Conservation (phyloP, 1,140 invertebrate species). For the Ptiloglossa arizonensis region DNA sequence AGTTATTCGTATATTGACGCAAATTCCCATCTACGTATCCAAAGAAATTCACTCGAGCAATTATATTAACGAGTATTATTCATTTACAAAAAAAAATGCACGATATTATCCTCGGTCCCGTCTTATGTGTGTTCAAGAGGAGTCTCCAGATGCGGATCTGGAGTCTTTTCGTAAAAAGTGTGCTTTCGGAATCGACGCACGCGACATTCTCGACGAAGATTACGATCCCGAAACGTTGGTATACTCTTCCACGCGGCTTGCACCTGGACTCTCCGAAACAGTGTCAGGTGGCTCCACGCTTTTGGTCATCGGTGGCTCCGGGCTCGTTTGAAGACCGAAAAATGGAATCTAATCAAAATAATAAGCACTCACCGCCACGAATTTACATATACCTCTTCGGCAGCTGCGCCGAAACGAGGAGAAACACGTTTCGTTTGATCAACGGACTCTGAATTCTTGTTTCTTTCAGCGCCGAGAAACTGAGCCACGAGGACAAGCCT, state of each 20-base stretch:
- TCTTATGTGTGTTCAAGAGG: too few relatives aligned
- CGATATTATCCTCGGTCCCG: too few relatives aligned
- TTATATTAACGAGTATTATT: too few relatives aligned
- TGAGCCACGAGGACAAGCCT: neutral
- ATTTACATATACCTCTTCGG: neutral
- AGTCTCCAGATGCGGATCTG: too few relatives aligned
- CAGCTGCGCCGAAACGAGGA: neutral
- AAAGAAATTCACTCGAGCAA: too few relatives aligned
- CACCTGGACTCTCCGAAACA: neutral
- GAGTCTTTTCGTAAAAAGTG: too few relatives aligned
- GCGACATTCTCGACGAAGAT: too few relatives aligned
- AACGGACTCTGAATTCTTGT: neutral
- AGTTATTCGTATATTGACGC: too few relatives aligned
- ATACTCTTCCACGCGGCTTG: neutral
- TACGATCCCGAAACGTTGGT: neutral
- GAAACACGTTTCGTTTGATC: neutral
- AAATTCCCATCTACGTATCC: too few relatives aligned
- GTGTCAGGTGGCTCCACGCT: neutral
- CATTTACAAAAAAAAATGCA: too few relatives aligned
- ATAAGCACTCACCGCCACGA: neutral
- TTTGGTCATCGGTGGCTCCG: neutral
- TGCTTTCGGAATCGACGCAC: too few relatives aligned
- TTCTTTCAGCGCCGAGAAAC: neutral
- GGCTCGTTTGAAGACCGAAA: neutral
- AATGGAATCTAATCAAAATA: slow-evolving; percentile 2